Evolutionary conservation across 2,888 invertebrate species (phyloP), one percentile per base, ranked within the genome.

Genomic region (Dorcus hopei): DNA sequence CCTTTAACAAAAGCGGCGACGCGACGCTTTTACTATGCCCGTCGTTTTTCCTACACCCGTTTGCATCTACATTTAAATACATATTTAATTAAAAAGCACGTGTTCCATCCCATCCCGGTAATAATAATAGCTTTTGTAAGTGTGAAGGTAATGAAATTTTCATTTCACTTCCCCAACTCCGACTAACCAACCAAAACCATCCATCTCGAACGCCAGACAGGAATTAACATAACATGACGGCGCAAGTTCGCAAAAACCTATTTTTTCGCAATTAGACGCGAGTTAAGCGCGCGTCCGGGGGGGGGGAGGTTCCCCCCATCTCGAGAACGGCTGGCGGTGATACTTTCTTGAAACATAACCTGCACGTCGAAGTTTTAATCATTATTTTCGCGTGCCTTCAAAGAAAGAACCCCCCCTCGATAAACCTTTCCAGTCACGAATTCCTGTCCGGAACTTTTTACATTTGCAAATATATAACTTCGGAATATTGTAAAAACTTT

Each of bases 401-500:
- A 45, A 11, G 45, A 45, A 45, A 14, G 14, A 14, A 14, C 14
- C 45, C 19, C 45, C 19, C 45, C 19, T 19, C 9, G 4, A 45
- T n/a, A n/a, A 14, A 41, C 19, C 45, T 45, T 66, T 65, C 66
- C 62, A 63, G 66, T 66, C 68, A 67, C 67, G 67, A 64, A 58
- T 65, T 65, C 63, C 59, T 61, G 59, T 61, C 54, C 61, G 57
- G 64, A 69, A 68, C 67, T 69, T 68, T 68, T 66, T 65, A 63
- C 68, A 68, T 69, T 68, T 68, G 66, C 69, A 68, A 68, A 69
- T 68, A 68, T 67, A 62, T 65, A 68, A 69, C 64, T 64, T 58
- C 61, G 62, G 62, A 64, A 64, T 67, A 65, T 65, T 65, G 63
- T 62, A 59, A 60, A 67, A 69, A 69, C 64, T 69, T 69, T 68